Base-by-base conservation (phyloP, 64 coral and sea anemone species). In the Stichodactyla mertensii region DNA sequence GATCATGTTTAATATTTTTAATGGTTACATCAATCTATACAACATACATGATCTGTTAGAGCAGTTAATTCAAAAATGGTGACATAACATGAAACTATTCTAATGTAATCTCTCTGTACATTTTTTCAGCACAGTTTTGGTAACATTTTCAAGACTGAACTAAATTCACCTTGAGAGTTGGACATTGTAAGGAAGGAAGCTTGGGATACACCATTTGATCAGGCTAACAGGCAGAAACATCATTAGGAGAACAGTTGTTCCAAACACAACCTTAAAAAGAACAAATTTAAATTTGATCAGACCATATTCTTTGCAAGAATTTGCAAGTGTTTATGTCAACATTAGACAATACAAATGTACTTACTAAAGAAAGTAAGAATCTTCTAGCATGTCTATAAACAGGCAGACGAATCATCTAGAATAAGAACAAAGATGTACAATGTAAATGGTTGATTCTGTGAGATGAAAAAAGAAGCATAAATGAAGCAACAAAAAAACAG, bases 371-470 rank as follows among this genome's bases (percentile, higher is more conserved):
- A 22, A 98, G 86, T 26, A 98, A 60, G 82, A 98, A 98, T 71
- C 95, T 94, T 60, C 95, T 92, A 27, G 89, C 84, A 92, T 98
- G 95, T 86, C 95, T 86, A 64, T 98, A 94, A 23, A 98, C 89
- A 84, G 95, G 95, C 52, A 98, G 82, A 11, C 92, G 92, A 23
- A 98, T 94, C 95, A 98, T 98, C 95, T 98, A 82, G 74, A 52
- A 36, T 28, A 83, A 92, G 74, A 86, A 36, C 7, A 77, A 55
- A 79, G 12, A 4, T 22, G 4, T n/a, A 66, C 16, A 7, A 66
- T 66, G 7, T 20, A n/a, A 66, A n/a, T 1, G 9, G 22, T 66
- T 6, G 7, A 22, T n/a, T 66, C 18, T 27, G 8, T 45, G 36
- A 45, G 36, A 45, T 45, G 27, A 31, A 27, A 31, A 74, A 26